These are phyloP conservation scores for Scyliorhinus canicula DNA, from an alignment of 2,797 vertebrate genomes.

Conservation along the genomic window DNA sequence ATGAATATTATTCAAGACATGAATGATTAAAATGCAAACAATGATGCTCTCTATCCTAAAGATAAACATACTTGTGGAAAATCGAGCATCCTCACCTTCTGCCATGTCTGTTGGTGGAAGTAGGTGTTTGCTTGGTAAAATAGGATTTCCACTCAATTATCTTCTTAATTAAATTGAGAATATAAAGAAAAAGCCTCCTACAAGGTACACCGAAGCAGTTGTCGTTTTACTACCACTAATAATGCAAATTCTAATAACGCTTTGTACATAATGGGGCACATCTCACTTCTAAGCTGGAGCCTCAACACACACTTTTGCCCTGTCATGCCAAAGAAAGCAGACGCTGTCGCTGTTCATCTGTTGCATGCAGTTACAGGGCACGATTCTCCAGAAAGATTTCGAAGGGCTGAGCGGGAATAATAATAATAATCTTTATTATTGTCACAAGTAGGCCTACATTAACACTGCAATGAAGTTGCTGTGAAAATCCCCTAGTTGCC, in stretches of 20 bases:
- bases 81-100: background rate
- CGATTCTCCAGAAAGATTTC: too few relatives aligned
- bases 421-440: too few relatives aligned
- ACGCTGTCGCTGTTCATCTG: background rate
- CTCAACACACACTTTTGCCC: background rate
- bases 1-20: background rate
- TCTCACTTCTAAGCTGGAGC: background rate
- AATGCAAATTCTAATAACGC: background rate
- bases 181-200: background rate
- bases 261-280: background rate
- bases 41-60: background rate
- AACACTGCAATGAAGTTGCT: too few relatives aligned
- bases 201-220: background rate
- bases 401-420: too few relatives aligned
- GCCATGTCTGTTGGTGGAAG: background rate
- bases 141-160: background rate
- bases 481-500: too few relatives aligned
- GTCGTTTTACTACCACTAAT: background rate
- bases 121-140: background rate
- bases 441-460: too few relatives aligned
- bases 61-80: background rate
- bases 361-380: background rate
- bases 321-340: background rate
- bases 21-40: background rate
- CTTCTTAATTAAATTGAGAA: background rate